A percentile compares a stretch with the other conserved stretches of the same genome.
phyloP scores from a whole-genome alignment of 1,140 invertebrate species.

The Plectus sambesii region DNA sequence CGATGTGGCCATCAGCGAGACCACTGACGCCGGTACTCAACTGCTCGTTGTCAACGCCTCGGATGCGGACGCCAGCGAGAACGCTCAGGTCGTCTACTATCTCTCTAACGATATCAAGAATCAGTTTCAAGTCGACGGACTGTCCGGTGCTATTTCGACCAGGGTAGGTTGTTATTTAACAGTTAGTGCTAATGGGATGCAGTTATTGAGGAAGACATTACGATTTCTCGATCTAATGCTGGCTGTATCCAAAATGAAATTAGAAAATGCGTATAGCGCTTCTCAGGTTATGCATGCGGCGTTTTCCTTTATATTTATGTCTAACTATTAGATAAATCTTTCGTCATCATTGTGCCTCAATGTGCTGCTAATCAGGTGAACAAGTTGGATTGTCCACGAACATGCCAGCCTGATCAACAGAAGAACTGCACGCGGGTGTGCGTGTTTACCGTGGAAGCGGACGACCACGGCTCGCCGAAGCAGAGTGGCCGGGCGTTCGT shows the following conservation, averaged over 20 bases:
- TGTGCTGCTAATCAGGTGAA: too few species aligned
- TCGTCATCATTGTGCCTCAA: too few species aligned
- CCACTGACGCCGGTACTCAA: conserved; percentile 59
- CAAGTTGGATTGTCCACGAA: conserved; percentile 5
- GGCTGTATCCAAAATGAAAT: too few species aligned
- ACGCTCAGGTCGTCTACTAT: conserved; percentile 79
- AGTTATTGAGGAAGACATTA: conserved; percentile 6
- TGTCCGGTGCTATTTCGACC: conserved; percentile 71
- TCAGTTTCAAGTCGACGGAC: conserved; percentile 74
- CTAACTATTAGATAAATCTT: too few species aligned
- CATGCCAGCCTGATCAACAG: conserved; percentile 38
- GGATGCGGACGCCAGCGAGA: conserved; percentile 78
- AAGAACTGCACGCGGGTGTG: conserved; percentile 69
- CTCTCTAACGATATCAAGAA: conserved; percentile 63
- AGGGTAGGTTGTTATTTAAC: too few species aligned
- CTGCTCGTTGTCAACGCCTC: conserved; percentile 79
- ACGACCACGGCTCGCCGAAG: conserved; percentile 74
- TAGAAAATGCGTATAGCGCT: too few species aligned
- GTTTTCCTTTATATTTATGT: too few species aligned
- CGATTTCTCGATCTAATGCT: too few species aligned
- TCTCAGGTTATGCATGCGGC: too few species aligned
- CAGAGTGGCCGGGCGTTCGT: conserved; percentile 86
- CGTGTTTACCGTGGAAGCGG: conserved; percentile 80
- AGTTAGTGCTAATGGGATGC: conserved; percentile 2
- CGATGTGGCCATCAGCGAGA: conserved; percentile 19